Evolutionary conservation across 1,140 invertebrate genomes (phyloP).

Genomic region (Ditylenchus dipsaci): DNA sequence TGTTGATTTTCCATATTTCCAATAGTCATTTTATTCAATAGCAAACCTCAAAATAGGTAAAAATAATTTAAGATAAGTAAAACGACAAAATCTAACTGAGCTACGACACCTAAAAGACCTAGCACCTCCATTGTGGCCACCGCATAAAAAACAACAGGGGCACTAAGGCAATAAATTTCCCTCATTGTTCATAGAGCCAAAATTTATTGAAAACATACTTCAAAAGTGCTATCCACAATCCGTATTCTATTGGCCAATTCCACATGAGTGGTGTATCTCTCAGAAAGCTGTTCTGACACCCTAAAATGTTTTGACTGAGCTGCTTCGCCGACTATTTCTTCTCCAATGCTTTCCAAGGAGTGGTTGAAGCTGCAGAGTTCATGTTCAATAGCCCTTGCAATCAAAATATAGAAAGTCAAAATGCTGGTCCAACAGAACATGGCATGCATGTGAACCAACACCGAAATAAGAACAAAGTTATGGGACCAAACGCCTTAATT

Average conservation of each 20-base stretch:
- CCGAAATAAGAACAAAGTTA: not conserved
- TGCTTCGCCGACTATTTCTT: too few relatives aligned
- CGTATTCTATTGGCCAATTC: conserved; percentile 31
- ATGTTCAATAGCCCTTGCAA: conserved; percentile 21
- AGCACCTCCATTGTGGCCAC: too few relatives aligned
- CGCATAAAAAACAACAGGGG: too few relatives aligned
- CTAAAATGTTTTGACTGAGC: conserved; percentile 9
- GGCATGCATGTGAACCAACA: not conserved
- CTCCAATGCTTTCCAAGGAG: conserved; percentile 15
- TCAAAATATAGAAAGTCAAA: conserved; percentile 25
- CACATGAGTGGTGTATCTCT: conserved; percentile 32
- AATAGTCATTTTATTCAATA: too few relatives aligned
- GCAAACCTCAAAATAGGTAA: too few relatives aligned
- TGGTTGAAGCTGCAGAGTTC: conserved; percentile 11
- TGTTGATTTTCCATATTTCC: too few relatives aligned
- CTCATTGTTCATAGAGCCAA: too few relatives aligned
- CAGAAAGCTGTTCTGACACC: conserved; percentile 23
- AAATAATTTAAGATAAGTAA: too few relatives aligned
- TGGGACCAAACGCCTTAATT: not conserved
- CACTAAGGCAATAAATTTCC: too few relatives aligned
- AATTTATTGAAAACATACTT: not conserved
- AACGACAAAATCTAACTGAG: too few relatives aligned
- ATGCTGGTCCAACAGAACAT: conserved; percentile 21
- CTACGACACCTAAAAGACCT: too few relatives aligned
- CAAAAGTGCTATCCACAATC: conserved; percentile 32